phyloP scores from a whole-genome alignment of 2,113 vertebrate species.

The Microcebus tavaratra region DNA sequence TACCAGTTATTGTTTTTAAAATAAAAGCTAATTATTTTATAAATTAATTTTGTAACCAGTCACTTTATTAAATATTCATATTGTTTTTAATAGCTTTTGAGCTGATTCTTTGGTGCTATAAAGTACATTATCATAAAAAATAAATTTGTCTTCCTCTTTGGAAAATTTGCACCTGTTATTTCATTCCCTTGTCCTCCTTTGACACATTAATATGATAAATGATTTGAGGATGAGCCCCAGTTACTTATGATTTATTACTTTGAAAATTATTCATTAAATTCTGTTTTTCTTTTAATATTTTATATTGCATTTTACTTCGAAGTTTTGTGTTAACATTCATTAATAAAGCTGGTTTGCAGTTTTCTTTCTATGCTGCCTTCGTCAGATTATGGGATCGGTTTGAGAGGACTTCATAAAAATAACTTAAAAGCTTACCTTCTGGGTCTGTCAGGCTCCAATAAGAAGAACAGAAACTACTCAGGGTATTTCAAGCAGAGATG shows the following conservation, averaged over 20 bases:
- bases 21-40: slow-evolving; percentile 62
- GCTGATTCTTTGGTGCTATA: background rate
- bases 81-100: slow-evolving; percentile 53
- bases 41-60: slow-evolving; percentile 56
- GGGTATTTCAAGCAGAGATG: background rate
- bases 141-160: slow-evolving; percentile 29
- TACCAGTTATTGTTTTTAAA: slow-evolving; percentile 46
- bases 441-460: background rate
- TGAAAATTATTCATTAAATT: slow-evolving; percentile 53
- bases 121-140: slow-evolving; percentile 48
- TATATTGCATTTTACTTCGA: slow-evolving; percentile 51
- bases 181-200: slow-evolving; percentile 23
- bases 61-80: slow-evolving; percentile 53
- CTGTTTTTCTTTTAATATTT: slow-evolving; percentile 61
- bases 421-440: slow-evolving; percentile 13
- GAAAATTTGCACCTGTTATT: slow-evolving; percentile 56
- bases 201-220: slow-evolving; percentile 50
- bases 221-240: slow-evolving; percentile 18
- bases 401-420: slow-evolving; percentile 20
- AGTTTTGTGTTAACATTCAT: slow-evolving; percentile 23
- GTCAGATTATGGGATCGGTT: slow-evolving; percentile 15
- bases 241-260: slow-evolving; percentile 52
- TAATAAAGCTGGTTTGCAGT: slow-evolving; percentile 14
- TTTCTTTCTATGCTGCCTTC: slow-evolving; percentile 7
- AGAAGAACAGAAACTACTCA: background rate